Evolutionary conservation across 2,888 invertebrate genomes (phyloP), one percentile per base, ranked within the genome.

Genomic region (Eumerus sabulonum): DNA sequence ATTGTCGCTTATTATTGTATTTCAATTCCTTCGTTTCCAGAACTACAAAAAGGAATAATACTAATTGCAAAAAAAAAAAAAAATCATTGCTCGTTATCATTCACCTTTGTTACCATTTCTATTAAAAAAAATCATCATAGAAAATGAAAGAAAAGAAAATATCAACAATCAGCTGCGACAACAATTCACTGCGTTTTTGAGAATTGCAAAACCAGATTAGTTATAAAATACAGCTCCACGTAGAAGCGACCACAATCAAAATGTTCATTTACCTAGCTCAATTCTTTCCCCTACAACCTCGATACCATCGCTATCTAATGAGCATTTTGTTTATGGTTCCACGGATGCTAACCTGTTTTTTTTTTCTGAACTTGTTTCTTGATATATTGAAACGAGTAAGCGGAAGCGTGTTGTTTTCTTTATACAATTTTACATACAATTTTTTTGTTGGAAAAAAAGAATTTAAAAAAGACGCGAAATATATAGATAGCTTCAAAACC

Each of bases 121-220:
- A n/a, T n/a, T n/a, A n/a, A n/a, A n/a, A n/a, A n/a, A 36, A 18
- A 47, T 7, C 51, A 48, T 12, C 45, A 51, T 36, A 16, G 1
- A 14, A 54, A 35, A 16, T 35, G 56, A 17, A 66, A 53, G n/a
- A 54, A 35, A 16, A 42, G 56, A 17, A 66, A 53, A n/a, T 12
- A 47, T 12, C 13, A 51, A 47, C 40, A 63, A 36, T 50, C 27
- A 27, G 3, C 27, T 2, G 7, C 27, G 27, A 27, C 44, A 56
- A 60, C 16, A 77, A 63, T 73, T 77, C 77, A 87, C 87, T 87
- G 87, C 87, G 86, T 87, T 87, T 87, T 87, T 87, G 87, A 87
- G 87, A 87, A 87, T 87, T 87, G 85, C 87, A 87, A 87, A 87
- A 87, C 87, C 87, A 87, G 86, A 87, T 85, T 83, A 82, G 70